Percentiles rank a stretch among this genome's conserved stretches.
Conservation (phyloP, 2,888 invertebrate species). For the Thelaira solivaga region DNA sequence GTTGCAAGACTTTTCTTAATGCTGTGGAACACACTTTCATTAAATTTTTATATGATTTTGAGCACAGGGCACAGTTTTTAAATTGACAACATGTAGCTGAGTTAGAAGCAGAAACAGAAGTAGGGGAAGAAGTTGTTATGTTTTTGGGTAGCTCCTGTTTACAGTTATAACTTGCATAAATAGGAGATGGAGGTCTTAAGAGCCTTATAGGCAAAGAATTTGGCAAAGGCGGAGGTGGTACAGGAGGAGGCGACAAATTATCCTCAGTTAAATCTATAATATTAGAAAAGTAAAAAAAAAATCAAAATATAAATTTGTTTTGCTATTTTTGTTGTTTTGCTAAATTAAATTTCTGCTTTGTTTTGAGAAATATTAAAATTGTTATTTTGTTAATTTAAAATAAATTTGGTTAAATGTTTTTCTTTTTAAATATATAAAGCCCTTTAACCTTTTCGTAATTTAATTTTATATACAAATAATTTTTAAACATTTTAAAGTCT, state of each 20-base stretch:
- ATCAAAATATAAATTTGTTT: not conserved
- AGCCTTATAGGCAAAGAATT: not conserved
- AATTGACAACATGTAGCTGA: slow-evolving; percentile 23
- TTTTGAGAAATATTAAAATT: not conserved
- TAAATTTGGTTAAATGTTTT: slow-evolving; percentile 8
- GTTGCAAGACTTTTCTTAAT: slow-evolving; percentile 71
- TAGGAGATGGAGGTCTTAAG: slow-evolving; percentile 17
- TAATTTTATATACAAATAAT: not conserved
- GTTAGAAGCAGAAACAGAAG: not conserved
- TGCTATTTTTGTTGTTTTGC: slow-evolving; percentile 49
- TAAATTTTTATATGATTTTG: slow-evolving; percentile 51
- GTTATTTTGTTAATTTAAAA: slow-evolving; percentile 2
- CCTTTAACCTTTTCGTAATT: slow-evolving; percentile 22
- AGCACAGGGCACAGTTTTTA: slow-evolving; percentile 17
- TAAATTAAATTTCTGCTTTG: slow-evolving; percentile 33
- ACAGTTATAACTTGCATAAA: slow-evolving; percentile 9
- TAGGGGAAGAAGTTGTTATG: not conserved
- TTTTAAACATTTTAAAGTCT: not conserved
- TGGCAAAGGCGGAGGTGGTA: slow-evolving; percentile 29
- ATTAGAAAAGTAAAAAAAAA: slow-evolving; percentile 9
- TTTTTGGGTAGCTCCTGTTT: slow-evolving; percentile 10
- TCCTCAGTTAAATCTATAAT: slow-evolving; percentile 44
- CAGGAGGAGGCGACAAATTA: slow-evolving; percentile 10
- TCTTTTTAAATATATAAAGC: not conserved
- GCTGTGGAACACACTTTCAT: slow-evolving; percentile 69